phyloP scores from a whole-genome alignment of 2,888 invertebrate species.

The Brachypalpus laphriformis region DNA sequence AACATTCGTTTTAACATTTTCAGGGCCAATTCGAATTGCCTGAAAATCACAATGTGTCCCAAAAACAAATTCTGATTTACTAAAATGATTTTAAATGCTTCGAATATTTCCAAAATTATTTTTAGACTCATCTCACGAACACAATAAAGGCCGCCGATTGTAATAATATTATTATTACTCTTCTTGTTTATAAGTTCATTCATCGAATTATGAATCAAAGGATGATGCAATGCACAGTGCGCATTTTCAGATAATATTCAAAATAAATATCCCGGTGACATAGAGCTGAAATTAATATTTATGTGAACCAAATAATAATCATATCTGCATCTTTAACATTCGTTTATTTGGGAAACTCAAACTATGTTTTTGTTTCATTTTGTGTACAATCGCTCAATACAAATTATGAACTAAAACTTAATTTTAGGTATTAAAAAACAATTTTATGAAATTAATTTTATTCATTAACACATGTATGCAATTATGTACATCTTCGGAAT shows the following conservation, averaged over 20 bases:
- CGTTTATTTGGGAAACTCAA: neutral
- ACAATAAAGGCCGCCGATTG: constrained; percentile 40
- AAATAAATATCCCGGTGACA: neutral
- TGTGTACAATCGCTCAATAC: neutral
- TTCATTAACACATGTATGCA: neutral
- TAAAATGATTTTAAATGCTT: constrained; percentile 34
- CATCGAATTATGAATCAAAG: constrained; percentile 2
- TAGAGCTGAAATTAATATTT: neutral
- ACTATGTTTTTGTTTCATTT: neutral
- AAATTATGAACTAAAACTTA: constrained; percentile 22
- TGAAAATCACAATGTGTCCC: constrained; percentile 21
- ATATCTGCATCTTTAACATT: neutral
- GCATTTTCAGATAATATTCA: neutral
- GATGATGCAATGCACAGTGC: constrained; percentile 15
- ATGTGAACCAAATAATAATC: neutral
- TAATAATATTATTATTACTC: constrained; percentile 45
- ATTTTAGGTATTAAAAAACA: neutral
- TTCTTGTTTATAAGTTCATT: constrained; percentile 31
- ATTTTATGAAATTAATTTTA: neutral
- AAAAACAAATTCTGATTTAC: constrained; percentile 38
- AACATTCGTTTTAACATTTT: constrained; percentile 5
- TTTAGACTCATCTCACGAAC: constrained; percentile 46
- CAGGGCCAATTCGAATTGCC: constrained; percentile 29
- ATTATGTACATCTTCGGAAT: neutral
- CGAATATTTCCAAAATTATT: constrained; percentile 63